These are phyloP conservation scores for Parazoanthus darwini DNA, from an alignment of 92 coral and sea anemone species.

Conservation along the genomic window DNA sequence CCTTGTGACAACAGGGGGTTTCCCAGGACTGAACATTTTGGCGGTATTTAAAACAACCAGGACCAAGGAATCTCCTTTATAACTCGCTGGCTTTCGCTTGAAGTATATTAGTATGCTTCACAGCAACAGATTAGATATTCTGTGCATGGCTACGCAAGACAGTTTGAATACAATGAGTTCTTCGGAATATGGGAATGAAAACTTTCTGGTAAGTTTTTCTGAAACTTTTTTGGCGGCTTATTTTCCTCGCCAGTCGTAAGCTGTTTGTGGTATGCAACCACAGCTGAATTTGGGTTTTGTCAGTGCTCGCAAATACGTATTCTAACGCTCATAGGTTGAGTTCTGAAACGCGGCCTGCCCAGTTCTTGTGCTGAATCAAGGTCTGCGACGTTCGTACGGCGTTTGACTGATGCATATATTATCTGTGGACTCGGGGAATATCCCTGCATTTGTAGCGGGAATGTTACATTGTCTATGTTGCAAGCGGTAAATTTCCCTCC, in stretches of 20 bases:
- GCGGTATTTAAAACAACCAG: neutral
- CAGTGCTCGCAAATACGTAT: neutral
- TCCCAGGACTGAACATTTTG: neutral
- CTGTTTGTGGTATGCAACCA: neutral
- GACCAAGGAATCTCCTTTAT: slow-evolving; percentile 14
- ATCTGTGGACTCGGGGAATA: neutral
- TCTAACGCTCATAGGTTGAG: neutral
- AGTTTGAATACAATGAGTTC: neutral
- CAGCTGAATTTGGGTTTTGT: neutral
- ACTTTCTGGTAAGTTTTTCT: slow-evolving; percentile 6
- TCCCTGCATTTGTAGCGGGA: slow-evolving; percentile 1
- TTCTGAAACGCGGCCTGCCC: neutral
- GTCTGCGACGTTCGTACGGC: neutral
- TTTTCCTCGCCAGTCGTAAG: neutral
- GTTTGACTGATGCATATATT: neutral
- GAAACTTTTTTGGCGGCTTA: too few relatives aligned
- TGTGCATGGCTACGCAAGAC: neutral
- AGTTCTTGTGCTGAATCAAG: neutral
- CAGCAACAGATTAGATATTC: neutral
- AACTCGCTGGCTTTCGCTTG: neutral
- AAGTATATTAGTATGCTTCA: neutral
- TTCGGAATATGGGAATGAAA: neutral
- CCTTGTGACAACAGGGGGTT: neutral
- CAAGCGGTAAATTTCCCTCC: slow-evolving; percentile 6
- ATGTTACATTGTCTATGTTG: neutral